Evolutionary conservation across 64 coral and sea anemone genomes (phyloP), one percentile per base, ranked within the genome.

Genomic region (Stichodactyla mertensii): DNA sequence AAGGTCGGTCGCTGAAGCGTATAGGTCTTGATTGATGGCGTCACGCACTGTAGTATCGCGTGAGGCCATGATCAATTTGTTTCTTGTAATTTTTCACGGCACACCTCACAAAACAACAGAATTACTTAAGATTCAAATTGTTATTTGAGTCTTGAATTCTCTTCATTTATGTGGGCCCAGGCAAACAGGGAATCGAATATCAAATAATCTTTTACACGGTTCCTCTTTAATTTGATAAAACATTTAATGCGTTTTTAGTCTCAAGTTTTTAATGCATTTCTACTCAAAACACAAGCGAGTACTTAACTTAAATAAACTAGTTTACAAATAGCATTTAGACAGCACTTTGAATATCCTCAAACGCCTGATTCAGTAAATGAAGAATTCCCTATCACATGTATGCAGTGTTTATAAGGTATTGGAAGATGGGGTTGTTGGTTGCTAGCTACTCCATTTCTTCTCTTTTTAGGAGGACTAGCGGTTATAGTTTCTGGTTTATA

Each of bases 361-460:
- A 74, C 69, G n/a, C 78, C 78, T 8, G 78, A 81, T 55, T 81
- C 78, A 6, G n/a, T 23, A 55, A 19, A 81, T n/a, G 78, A 81
- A 81, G 78, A 19, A 55, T 28, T 55, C 6, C 53, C 78, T 54
- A 81, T 12, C 15, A 81, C 12, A 22, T 81, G 51, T 53, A 81
- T 0, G 26, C 6, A 81, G 15, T 53, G 18, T 55, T 81, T 81
- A 20, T 81, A 81, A 53, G 51, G 15, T 4, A 10, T 23, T 1
- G 24, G 69, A 13, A 74, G 11, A 9, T 31, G 23, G 10, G 4
- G 22, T 31, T 74, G 22, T 74, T 74, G 22, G 12, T 31, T 31
- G 23, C 23, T 23, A 74, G 10, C 24, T n/a, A 74, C 0, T 31
- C 22, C 69, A 4, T 10, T 74, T 31, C 27, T 74, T 31, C 69